Conservation (phyloP, 2,888 invertebrate genomes). For the Seira ritae region DNA sequence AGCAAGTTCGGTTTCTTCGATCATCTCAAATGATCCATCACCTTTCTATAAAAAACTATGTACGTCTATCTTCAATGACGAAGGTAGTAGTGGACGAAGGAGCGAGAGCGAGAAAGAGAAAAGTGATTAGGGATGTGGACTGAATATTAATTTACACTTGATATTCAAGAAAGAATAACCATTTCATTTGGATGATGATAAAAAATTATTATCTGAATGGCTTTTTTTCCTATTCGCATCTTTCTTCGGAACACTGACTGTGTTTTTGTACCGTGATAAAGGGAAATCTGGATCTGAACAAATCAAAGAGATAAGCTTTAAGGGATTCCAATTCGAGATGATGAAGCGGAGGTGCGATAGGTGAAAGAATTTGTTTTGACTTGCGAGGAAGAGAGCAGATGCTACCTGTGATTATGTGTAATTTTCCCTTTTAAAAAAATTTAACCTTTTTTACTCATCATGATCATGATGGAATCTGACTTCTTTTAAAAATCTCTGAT, state of each 20-base stretch:
- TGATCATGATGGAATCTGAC: too few relatives aligned
- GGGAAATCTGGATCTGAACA: conserved; percentile 56
- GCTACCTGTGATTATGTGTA: background rate
- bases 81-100: conserved; percentile 2
- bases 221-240: background rate
- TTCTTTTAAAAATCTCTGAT: too few relatives aligned
- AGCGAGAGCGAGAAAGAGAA: conserved; percentile 16
- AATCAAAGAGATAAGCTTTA: too few relatives aligned
- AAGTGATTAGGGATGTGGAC: conserved; percentile 57
- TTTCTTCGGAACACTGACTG: conserved; percentile 3
- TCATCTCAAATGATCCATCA: conserved; percentile 41
- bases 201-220: conserved; percentile 10
- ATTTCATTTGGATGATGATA: background rate
- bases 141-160: conserved; percentile 62
- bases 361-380: conserved; percentile 1
- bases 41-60: background rate
- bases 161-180: conserved; percentile 32
- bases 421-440: too few relatives aligned
- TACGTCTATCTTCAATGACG: background rate
- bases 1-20: background rate
- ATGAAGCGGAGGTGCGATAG: background rate
- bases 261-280: background rate
- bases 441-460: too few relatives aligned
- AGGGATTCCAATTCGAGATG: conserved; percentile 29
- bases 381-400: background rate